Percentiles rank a stretch among this genome's conserved stretches.
These are phyloP conservation scores for Megalurothrips usitatus DNA, from an alignment of 2,888 invertebrate species.

Conservation along the genomic window DNA sequence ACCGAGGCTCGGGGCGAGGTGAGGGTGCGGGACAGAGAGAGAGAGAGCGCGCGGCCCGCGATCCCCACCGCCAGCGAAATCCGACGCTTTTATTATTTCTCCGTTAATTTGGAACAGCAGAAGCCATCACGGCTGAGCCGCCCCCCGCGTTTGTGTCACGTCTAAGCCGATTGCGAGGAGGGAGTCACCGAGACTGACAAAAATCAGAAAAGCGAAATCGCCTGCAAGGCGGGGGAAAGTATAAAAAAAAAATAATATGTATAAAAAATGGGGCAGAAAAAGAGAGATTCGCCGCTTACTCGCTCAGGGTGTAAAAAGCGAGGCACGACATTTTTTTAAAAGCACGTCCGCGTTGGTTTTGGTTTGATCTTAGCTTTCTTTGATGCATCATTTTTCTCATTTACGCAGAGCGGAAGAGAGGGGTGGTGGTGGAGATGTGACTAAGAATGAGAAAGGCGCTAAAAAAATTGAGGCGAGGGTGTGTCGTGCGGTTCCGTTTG, in stretches of 20 bases:
- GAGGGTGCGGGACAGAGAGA: no score
- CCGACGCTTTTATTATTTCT: not conserved
- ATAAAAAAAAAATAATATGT: not conserved
- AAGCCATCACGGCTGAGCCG: constrained; percentile 7
- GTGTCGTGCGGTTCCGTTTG: not conserved
- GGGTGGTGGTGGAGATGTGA: not conserved
- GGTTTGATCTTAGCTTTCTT: constrained; percentile 25
- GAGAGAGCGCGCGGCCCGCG: not conserved
- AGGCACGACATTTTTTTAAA: not conserved
- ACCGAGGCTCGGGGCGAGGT: no score
- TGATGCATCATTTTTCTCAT: constrained; percentile 26
- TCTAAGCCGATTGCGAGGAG: constrained; percentile 13
- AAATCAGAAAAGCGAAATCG: constrained; percentile 25
- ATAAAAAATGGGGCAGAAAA: no score
- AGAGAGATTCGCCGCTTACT: not conserved
- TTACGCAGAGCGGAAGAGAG: not conserved
- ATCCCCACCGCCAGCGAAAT: not conserved
- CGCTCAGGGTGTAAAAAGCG: constrained; percentile 5
- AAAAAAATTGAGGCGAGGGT: not conserved
- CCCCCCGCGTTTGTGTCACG: not conserved
- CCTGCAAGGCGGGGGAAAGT: not conserved
- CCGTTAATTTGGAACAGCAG: constrained; percentile 3
- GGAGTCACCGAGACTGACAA: not conserved
- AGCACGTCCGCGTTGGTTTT: not conserved
- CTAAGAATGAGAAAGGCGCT: no score